Percentiles rank a stretch among this genome's conserved stretches.
Conservation (phyloP, 2,797 vertebrate species). For the Cossypha niveicapilla region DNA sequence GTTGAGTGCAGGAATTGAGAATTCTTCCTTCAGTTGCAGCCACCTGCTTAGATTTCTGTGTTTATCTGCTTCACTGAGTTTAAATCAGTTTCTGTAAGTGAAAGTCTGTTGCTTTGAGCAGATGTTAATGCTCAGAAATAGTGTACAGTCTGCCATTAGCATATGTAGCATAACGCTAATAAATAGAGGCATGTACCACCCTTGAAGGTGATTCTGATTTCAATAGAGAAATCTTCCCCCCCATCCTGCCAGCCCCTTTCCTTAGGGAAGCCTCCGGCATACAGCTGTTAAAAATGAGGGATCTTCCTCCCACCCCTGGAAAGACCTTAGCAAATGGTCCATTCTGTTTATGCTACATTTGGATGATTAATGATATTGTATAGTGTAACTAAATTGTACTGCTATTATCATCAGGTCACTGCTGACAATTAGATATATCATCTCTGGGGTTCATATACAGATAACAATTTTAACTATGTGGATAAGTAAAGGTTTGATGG, state of each 20-base stretch:
- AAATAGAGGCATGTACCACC: slow-evolving; percentile 71
- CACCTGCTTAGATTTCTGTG: slow-evolving; percentile 81
- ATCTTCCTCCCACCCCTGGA: slow-evolving; percentile 28
- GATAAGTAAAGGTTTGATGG: slow-evolving; percentile 67
- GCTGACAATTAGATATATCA: slow-evolving; percentile 82
- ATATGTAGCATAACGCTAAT: slow-evolving; percentile 79
- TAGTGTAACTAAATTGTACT: slow-evolving; percentile 80
- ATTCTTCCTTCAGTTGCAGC: slow-evolving; percentile 74
- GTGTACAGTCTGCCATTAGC: slow-evolving; percentile 80
- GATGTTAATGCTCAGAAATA: slow-evolving; percentile 82
- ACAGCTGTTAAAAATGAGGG: neutral
- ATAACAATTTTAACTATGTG: slow-evolving; percentile 79
- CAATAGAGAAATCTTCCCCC: neutral
- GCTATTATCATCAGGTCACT: slow-evolving; percentile 80
- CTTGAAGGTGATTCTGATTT: slow-evolving; percentile 58
- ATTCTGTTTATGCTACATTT: slow-evolving; percentile 68
- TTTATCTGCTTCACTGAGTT: slow-evolving; percentile 84
- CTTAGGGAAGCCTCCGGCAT: neutral
- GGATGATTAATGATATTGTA: slow-evolving; percentile 75
- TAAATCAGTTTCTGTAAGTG: slow-evolving; percentile 84
- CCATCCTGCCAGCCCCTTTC: neutral
- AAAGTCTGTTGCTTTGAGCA: slow-evolving; percentile 80
- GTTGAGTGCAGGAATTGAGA: slow-evolving; percentile 75
- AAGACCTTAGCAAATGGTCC: slow-evolving; percentile 47
- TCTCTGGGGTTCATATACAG: slow-evolving; percentile 75